Base-by-base conservation (phyloP, 2,888 invertebrate species). In the Cerastis leucographa region DNA sequence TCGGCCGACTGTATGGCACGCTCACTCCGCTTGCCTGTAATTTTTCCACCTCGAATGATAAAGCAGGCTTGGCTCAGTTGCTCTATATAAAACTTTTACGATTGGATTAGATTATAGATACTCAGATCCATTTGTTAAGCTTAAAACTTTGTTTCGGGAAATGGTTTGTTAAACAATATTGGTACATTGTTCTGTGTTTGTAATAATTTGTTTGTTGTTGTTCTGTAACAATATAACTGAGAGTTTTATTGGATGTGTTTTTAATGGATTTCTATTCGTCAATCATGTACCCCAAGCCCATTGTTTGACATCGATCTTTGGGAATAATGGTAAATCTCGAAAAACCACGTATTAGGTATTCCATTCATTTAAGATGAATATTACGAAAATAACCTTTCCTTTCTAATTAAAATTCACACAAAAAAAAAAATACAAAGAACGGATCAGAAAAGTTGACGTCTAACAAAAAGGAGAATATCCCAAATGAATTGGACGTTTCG, bases 1-100 rank as follows among this genome's bases (percentile, higher is more conserved):
- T 80, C 80, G 79, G 83, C 76, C 79, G 88, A 79, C 87, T 83
- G 80, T 78, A 74, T 81, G 92, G 93, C 94, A 94, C 94, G 94
- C 85, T 76, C 93, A 93, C 87, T 76, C 85, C 85, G 78, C 78
- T 84, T 83, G 76, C 71, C 74, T 78, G 85, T 88, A 84, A 83
- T 88, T 87, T 88, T 88, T 85, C 83, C 86, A 88, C 89, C 79
- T 87, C 85, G 56, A 87, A 89, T 85, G 85, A 80, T 76, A 85
- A 79, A 82, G 70, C 68, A 80, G 70, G 59, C 70, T 65, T 67
- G 54, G 74, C 72, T 87, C 80, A 83, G 79, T 76, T 72, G 61
- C 65, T 66, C 62, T 79, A 42, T 80, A 78, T 74, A 71, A 78
- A 86, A 81, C 76, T 87, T 87, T 76, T 81, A 72, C 71, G 76